Evolutionary conservation across 2,797 vertebrate species (phyloP).

Genomic region (Anguilla anguilla): DNA sequence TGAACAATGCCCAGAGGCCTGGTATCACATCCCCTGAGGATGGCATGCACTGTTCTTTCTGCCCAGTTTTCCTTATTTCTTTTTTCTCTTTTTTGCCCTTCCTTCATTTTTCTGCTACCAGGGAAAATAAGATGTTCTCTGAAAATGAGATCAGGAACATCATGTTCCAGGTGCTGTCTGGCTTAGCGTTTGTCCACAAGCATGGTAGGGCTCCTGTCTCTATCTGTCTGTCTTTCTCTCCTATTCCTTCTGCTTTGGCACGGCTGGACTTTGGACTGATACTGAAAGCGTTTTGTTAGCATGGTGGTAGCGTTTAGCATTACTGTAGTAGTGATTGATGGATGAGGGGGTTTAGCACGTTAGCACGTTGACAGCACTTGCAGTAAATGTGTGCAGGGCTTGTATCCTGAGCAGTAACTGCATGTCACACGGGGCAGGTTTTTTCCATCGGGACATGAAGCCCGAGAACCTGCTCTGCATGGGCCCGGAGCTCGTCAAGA

Average conservation of each 20-base stretch:
- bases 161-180: conserved; percentile 74
- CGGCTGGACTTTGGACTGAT: not conserved
- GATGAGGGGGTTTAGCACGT: not conserved
- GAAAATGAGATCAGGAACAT: conserved; percentile 84
- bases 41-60: conserved; percentile 34
- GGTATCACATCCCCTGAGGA: conserved; percentile 20
- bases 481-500: conserved; percentile 97
- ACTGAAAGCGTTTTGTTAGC: not conserved
- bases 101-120: conserved; percentile 53
- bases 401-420: not conserved
- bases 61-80: conserved; percentile 32
- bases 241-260: conserved; percentile 24
- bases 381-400: not conserved
- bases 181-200: conserved; percentile 79
- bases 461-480: conserved; percentile 97
- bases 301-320: not conserved
- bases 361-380: not conserved
- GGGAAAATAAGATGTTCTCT: conserved; percentile 78
- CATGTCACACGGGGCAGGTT: conserved; percentile 70
- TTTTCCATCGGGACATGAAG: conserved; percentile 98
- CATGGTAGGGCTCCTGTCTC: conserved; percentile 67
- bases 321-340: not conserved
- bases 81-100: conserved; percentile 42
- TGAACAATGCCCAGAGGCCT: not conserved
- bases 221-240: conserved; percentile 25